Evolutionary conservation across 2,888 invertebrate species (phyloP).

Genomic region (Taphrorychus bicolor): DNA sequence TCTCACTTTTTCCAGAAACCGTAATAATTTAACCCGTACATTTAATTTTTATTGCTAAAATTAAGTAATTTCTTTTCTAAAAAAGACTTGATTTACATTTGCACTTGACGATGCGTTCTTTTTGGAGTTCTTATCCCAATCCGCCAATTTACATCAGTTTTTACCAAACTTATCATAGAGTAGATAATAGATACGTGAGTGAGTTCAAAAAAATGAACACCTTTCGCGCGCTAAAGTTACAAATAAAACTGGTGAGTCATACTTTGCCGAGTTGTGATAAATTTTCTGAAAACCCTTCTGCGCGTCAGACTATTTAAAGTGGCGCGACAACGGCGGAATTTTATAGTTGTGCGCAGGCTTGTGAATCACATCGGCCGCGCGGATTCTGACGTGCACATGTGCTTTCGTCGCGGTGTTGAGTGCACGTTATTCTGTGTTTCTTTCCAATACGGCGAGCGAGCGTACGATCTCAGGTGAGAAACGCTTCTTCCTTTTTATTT

Average conservation of each 20-base stretch:
- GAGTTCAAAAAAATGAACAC: too few species aligned
- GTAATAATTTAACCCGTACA: too few species aligned
- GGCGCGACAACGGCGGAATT: slow-evolving; percentile 31
- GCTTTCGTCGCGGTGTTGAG: slow-evolving; percentile 31
- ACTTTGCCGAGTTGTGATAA: slow-evolving; percentile 19
- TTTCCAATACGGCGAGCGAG: background rate
- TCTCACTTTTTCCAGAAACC: slow-evolving; percentile 11
- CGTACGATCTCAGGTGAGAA: background rate
- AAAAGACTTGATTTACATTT: too few species aligned
- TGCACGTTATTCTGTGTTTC: slow-evolving; percentile 18
- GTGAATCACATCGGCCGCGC: slow-evolving; percentile 23
- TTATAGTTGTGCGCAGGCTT: slow-evolving; percentile 30
- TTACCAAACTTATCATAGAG: too few species aligned
- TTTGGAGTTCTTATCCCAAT: too few species aligned
- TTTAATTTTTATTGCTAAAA: too few species aligned
- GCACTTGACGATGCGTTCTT: too few species aligned
- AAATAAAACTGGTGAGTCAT: slow-evolving; percentile 16
- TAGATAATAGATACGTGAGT: too few species aligned
- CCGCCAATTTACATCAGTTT: too few species aligned
- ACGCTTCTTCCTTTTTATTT: too few species aligned
- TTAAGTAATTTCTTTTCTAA: too few species aligned
- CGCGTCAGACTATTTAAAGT: slow-evolving; percentile 17
- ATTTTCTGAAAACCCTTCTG: slow-evolving; percentile 20
- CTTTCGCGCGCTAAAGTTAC: slow-evolving; percentile 12
- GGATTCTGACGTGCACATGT: slow-evolving; percentile 37